Evolutionary conservation across 1,140 invertebrate genomes (phyloP), one percentile per base, ranked within the genome.

Genomic region (Thaumatotibia leucotreta): DNA sequence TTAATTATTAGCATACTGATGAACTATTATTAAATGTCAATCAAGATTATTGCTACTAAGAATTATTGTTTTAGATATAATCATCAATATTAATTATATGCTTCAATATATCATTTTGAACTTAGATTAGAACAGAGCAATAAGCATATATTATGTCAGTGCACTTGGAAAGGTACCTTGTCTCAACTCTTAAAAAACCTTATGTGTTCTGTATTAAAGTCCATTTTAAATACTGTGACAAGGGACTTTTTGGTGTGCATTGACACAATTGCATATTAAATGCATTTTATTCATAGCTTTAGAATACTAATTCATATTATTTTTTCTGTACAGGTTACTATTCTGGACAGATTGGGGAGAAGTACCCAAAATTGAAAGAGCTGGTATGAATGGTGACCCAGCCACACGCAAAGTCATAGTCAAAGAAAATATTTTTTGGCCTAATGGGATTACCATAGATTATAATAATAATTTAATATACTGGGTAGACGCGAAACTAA

Each of bases 301-400:
- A 52, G 33, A 27, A 23, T n/a, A 24, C 8, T 22, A 22, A n/a
- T 1, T 24, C 24, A 24, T 52, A 24, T 20, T 1, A 8, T 45
- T 9, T 20, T 8, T 45, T 45, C 72, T 83, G 91, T 92, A 29
- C 76, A 96, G 95, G 29, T 90, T 96, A 50, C 93, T 97, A 87
- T 97, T 97, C 87, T 98, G 97, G 97, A 97, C 96, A 11, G 97
- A 98, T 80, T 98, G 97, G 97, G 97, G 97, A 45, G 96, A 97
- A 86, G 93, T 95, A 33, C 96, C 97, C 0, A 98, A 97, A 89
- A 97, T 98, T 71, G 97, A 98, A 83, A 92, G 95, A 64, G 96
- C 96, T 3, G 94, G 95, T 20, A 98, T 98, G 97, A 95, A 98
- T 85, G 97, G 97, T 4, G 94, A 97, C 83, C 94, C 95, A 0